Percentiles rank a stretch among this genome's conserved stretches.
Conservation (phyloP, 1,140 invertebrate species). For the Cyphomyrmex costatus region DNA sequence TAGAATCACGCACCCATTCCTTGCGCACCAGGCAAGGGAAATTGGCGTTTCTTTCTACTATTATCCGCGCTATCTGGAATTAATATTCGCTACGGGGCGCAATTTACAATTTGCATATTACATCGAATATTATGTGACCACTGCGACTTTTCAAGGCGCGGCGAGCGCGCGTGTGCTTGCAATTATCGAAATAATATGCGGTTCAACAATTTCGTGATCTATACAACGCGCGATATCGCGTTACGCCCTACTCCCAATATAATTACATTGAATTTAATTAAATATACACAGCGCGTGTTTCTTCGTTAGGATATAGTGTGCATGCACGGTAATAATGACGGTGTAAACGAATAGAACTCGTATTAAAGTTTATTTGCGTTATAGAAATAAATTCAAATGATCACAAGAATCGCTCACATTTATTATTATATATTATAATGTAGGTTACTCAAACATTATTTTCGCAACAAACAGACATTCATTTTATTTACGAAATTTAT, state of each 20-base stretch:
- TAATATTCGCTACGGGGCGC: conserved; percentile 69
- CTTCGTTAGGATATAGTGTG: conserved; percentile 40
- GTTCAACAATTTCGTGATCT: conserved; percentile 73
- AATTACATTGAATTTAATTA: conserved; percentile 78
- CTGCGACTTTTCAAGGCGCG: conserved; percentile 74
- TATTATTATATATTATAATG: too few relatives aligned
- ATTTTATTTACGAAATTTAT: too few relatives aligned
- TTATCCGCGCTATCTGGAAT: conserved; percentile 64
- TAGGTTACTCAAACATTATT: too few relatives aligned
- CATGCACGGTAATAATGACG: conserved; percentile 50
- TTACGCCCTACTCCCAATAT: conserved; percentile 56
- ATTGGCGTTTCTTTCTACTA: conserved; percentile 38
- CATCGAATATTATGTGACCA: conserved; percentile 72
- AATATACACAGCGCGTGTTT: conserved; percentile 64
- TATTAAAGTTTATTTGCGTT: conserved; percentile 48
- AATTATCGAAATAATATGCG: conserved; percentile 77
- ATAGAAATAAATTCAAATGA: not conserved
- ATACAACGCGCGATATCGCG: conserved; percentile 60
- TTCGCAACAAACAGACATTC: too few relatives aligned
- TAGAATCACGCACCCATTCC: conserved; percentile 64
- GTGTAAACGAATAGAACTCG: conserved; percentile 41
- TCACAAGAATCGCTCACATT: not conserved
- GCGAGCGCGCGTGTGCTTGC: conserved; percentile 68
- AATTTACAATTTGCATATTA: conserved; percentile 77
- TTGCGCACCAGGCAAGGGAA: conserved; percentile 22